Base-by-base conservation (phyloP, 2,113 vertebrate genomes). In the Scopus umbretta region DNA sequence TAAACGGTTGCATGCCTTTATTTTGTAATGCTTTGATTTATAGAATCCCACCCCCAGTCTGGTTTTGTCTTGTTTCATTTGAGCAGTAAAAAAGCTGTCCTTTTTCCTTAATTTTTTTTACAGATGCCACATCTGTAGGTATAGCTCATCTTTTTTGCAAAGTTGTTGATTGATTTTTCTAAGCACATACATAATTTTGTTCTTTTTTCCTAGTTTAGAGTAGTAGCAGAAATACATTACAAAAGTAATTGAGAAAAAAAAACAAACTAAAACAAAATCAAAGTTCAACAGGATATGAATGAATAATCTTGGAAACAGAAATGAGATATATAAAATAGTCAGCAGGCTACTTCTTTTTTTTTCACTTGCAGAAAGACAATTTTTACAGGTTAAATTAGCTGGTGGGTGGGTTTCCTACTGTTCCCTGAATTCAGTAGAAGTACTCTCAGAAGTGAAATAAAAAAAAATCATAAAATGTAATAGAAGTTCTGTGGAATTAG, bases 391-490 rank as follows among this genome's bases (percentile, higher is more conserved):
- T 91, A 87, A 89, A 85, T 94, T 91, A 92, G 61, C 25, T 7
- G 2, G 34, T 92, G 62, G 70, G 73, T 70, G 80, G 43, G 34
- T 88, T 97, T 95, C 74, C 91, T 92, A 92, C 80, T 87, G 89
- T 62, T 97, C 62, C 53, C 42, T 90, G 45, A 87, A 90, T 91
- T 92, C 58, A 82, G 18, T 1, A 89, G 66, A 94, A 95, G 34
- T 79, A 92, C 8, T 89, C 95, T 97, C 92, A 76, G n/a, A 91
- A 95, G 84, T 55, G 53, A 94, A 94, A 94, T 96, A 15, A 80
- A 52, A 80, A 80, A 78, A 88, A 56, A 78, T 68, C 47, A 92
- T 92, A 92, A 92, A 95, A 90, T 87, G 32, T 79, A 96, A 91
- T 75, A 82, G 94, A 94, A 86, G 62, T 87, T 36, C 84, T 85